Evolutionary conservation across 2,113 vertebrate species (phyloP).

Genomic region (Glareola pratincola): DNA sequence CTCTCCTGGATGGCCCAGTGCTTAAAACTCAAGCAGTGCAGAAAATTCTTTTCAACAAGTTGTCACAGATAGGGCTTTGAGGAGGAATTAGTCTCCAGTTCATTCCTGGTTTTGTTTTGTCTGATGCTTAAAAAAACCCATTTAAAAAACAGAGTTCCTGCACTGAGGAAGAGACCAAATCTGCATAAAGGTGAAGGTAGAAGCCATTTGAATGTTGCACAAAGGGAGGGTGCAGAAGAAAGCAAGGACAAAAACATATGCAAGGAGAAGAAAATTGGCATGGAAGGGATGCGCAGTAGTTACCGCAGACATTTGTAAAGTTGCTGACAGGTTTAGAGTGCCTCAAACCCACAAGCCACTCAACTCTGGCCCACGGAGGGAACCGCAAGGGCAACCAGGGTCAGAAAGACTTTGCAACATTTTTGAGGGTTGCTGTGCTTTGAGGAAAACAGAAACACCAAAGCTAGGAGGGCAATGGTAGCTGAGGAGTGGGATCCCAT

Average conservation of each 20-base stretch:
- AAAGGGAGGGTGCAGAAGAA: background rate
- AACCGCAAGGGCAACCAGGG: background rate
- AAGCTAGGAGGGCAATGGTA: background rate
- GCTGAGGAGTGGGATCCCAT: background rate
- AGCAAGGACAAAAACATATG: background rate
- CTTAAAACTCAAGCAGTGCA: background rate
- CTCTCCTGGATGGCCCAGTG: background rate
- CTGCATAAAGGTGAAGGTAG: background rate
- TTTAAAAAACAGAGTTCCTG: background rate
- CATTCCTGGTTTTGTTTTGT: background rate
- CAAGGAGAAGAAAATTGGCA: background rate
- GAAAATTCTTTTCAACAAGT: background rate
- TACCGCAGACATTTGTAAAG: background rate
- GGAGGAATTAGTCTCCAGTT: background rate
- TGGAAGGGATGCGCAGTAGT: background rate
- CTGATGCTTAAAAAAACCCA: background rate
- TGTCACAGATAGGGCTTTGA: background rate
- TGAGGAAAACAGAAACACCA: background rate
- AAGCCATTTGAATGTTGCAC: background rate
- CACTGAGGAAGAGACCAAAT: background rate
- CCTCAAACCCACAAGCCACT: background rate
- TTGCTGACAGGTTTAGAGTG: background rate
- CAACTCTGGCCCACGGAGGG: fast-evolving
- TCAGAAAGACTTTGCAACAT: background rate
- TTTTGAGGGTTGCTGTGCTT: background rate